Evolutionary conservation across 2,797 vertebrate genomes (phyloP).

Genomic region (Acrocephalus scirpaceus): DNA sequence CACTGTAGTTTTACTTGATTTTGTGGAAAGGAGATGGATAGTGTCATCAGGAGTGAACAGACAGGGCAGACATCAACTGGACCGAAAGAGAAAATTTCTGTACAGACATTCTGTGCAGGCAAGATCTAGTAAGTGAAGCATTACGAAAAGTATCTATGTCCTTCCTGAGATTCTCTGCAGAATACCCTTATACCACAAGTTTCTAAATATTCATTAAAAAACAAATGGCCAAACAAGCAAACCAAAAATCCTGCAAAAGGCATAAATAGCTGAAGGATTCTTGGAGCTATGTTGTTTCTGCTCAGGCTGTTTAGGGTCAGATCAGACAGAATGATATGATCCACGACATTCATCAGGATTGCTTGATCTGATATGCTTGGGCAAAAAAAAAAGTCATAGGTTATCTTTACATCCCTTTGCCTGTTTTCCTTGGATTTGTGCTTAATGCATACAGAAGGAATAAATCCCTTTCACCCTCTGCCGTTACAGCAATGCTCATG

Average conservation of each 20-base stretch:
- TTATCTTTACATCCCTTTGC: neutral
- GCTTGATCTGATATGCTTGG: neutral
- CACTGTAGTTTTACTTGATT: neutral
- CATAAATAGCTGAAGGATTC: neutral
- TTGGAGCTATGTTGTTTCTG: neutral
- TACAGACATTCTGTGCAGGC: neutral
- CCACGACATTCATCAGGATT: neutral
- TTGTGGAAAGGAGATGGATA: neutral
- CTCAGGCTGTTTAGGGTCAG: neutral
- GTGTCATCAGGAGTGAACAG: neutral
- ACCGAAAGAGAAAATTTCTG: neutral
- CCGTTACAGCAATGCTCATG: accelerated
- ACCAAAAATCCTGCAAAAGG: neutral
- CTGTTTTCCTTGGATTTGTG: neutral
- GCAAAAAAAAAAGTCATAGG: accelerated
- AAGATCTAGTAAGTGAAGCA: neutral
- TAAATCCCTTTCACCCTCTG: neutral
- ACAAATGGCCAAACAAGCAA: neutral
- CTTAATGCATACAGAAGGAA: neutral
- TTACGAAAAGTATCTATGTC: neutral
- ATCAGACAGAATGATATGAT: neutral
- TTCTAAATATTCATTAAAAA: neutral
- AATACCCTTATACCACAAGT: neutral
- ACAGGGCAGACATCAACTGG: neutral
- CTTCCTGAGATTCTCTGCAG: neutral